Evolutionary conservation across 2,888 invertebrate species (phyloP), one percentile per base, ranked within the genome.

Genomic region (Drosophila sordidula): DNA sequence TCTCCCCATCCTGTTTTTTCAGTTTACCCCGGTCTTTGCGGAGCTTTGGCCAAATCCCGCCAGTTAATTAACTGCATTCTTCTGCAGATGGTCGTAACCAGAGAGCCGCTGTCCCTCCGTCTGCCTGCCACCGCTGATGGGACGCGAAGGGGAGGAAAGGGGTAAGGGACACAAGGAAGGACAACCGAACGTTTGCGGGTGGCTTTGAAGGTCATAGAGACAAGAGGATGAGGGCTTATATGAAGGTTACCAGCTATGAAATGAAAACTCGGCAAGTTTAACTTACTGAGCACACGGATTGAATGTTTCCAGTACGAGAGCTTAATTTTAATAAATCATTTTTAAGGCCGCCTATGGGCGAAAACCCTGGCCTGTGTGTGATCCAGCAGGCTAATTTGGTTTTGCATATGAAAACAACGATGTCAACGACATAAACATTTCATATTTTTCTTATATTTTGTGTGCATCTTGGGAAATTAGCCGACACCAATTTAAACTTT

Each of bases 381-480:
- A 9, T 9, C 26, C 42, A 44, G 58, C 51, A 61, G 50, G 54
- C 49, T 70, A 72, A 57, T 56, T 58, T 41, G 50, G 36, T 16
- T 66, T 63, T 70, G 75, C 89, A 80, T 83, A 64, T 63, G 51
- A 63, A 70, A 80, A 70, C 64, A 34, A 38, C 26, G 46, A 36
- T n/a, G 49, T 26, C 38, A 51, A 52, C 11, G 39, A 34, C 44
- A 46, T 34, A 61, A 45, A 64, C 34, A 34, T 34, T 34, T 34
- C 34, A 34, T 34, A 34, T 12, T 34, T 26, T 54, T 32, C 58
- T 59, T 12, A 52, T 36, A 52, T 63, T 63, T 70, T 59, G 63
- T 81, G 69, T 57, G 74, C 83, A 79, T 49, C 84, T 47, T 26
- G 84, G 84, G 84, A 85, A 85, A 85, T 85, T 73, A 70, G 29